Percentiles rank a stretch among this genome's conserved stretches.
Conservation (phyloP, 1,140 invertebrate genomes). For the Neelides sp. region DNA sequence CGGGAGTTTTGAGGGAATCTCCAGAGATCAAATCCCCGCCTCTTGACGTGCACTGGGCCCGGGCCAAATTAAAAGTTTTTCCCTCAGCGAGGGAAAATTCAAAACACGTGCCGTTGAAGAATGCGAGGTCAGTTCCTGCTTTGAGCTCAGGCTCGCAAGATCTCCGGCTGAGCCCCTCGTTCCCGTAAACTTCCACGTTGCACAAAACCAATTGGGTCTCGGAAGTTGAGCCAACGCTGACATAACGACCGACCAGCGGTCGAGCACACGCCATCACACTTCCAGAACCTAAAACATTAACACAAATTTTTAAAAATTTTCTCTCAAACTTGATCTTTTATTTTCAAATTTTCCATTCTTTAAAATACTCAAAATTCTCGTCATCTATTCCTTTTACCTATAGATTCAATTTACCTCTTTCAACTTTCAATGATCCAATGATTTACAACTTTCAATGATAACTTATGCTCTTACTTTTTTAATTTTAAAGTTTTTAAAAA, state of each 20-base stretch:
- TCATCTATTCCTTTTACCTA: background rate
- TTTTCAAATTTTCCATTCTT: slow-evolving; percentile 11
- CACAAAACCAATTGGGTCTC: slow-evolving; percentile 78
- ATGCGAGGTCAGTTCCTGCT: slow-evolving; percentile 42
- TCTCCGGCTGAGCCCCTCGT: too few relatives aligned
- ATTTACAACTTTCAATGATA: too few relatives aligned
- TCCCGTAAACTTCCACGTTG: slow-evolving; percentile 82
- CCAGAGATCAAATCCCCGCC: slow-evolving; percentile 19
- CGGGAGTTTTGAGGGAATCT: slow-evolving; percentile 7
- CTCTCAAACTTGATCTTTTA: slow-evolving; percentile 40
- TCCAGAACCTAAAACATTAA: too few relatives aligned
- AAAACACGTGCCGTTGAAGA: slow-evolving; percentile 75
- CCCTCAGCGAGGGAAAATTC: slow-evolving; percentile 54
- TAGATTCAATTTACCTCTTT: background rate
- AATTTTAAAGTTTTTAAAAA: slow-evolving; percentile 6
- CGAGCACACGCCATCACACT: slow-evolving; percentile 71
- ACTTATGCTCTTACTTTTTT: too few relatives aligned
- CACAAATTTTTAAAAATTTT: slow-evolving; percentile 71
- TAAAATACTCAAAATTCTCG: background rate
- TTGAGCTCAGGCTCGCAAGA: slow-evolving; percentile 32
- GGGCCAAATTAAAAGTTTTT: slow-evolving; percentile 10
- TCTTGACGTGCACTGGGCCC: slow-evolving; percentile 20
- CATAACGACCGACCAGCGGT: slow-evolving; percentile 66
- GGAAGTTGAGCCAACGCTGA: slow-evolving; percentile 76
- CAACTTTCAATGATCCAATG: too few relatives aligned